Evolutionary conservation across 1,140 invertebrate species (phyloP), one percentile per base, ranked within the genome.

Genomic region (Diachasmimorpha longicaudata): DNA sequence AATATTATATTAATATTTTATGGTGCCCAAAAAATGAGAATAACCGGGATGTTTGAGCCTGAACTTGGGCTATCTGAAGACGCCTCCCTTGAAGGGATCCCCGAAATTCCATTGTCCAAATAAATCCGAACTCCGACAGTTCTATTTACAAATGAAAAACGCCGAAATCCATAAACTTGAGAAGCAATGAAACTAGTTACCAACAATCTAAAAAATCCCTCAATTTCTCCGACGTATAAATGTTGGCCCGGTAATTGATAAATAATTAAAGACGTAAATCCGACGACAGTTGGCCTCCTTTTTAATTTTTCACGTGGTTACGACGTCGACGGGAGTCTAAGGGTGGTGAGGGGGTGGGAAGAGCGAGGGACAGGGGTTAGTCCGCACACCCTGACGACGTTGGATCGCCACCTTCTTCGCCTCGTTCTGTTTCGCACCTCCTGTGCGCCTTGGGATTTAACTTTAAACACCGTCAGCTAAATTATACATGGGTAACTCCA

Each of bases 381-480:
- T 36, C 16, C 9, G 52, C 52, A 66, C 25, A 72, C 36, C 25
- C 44, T 55, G 63, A 66, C 36, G 19, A 66, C 19, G 71, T 58
- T 25, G 69, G 52, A 63, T 44, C 63, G 39, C 71, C 66, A 66
- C 63, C 39, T 70, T 72, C 63, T 74, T 69, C 75, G 75, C 68
- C 72, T 69, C 52, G 82, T 85, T 81, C 80, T 79, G 58, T 68
- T 88, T 88, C 84, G 82, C 86, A 87, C 87, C 83, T 88, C 77
- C 78, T 11, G 44, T 79, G 13, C 78, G 80, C 82, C 84, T 83
- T 79, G 84, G 83, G 84, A 86, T 81, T 81, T 80, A 85, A 87
- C 83, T 88, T 88, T 86, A 84, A 87, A 88, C 88, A 88, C 82
- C 83, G 78, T 75, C 79, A 79, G 79, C 82, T 88, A 84, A 88